phyloP scores from a whole-genome alignment of 2,113 vertebrate species.

The Leptobrachium ailaonicum region DNA sequence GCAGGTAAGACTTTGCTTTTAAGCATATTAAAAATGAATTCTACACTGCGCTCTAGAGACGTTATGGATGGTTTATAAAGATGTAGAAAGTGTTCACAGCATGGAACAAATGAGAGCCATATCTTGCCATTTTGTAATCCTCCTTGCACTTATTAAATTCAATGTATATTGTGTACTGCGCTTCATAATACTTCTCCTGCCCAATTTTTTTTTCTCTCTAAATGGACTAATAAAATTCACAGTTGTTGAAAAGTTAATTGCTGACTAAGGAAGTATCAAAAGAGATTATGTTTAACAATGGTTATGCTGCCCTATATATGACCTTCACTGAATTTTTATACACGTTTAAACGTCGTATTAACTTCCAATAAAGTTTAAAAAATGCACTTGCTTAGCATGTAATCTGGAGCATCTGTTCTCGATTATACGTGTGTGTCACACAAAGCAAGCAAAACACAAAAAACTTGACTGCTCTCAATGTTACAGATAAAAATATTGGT shows the following conservation, averaged over 20 bases:
- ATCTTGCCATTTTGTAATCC: not conserved
- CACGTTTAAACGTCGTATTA: too few relatives aligned
- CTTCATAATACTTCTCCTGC: slow-evolving; percentile 17
- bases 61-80: not conserved
- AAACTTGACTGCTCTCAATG: too few relatives aligned
- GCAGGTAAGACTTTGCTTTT: not conserved
- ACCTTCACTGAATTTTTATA: not conserved
- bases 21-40: not conserved
- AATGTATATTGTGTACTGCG: slow-evolving; percentile 27
- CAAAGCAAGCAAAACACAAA: too few relatives aligned
- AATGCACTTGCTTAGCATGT: not conserved
- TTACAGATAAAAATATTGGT: too few relatives aligned
- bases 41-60: not conserved
- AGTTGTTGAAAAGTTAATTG: slow-evolving; percentile 37
- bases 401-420: not conserved
- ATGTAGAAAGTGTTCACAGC: not conserved
- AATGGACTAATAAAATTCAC: slow-evolving; percentile 38
- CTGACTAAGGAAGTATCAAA: slow-evolving; percentile 37
- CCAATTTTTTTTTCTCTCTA: not conserved
- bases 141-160: slow-evolving; percentile 22
- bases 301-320: slow-evolving; percentile 25
- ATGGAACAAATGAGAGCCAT: not conserved
- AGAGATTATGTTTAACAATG: slow-evolving; percentile 9
- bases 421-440: too few relatives aligned
- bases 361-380: not conserved